Conservation (phyloP, 53 echinoderm and acorn worm species). For the Actinopyga echinites region DNA sequence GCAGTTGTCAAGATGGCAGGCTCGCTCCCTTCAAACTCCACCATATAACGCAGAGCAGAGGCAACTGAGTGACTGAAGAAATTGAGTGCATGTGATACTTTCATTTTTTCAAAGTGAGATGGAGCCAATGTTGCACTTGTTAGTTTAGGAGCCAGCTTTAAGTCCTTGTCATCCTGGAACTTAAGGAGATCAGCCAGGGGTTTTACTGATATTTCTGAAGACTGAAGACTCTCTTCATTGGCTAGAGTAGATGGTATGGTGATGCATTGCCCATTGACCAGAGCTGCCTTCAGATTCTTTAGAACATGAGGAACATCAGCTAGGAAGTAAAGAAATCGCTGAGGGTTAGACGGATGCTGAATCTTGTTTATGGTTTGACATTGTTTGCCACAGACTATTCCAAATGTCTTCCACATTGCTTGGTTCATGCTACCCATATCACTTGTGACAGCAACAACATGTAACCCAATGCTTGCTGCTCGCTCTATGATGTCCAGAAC, state of each 20-base stretch:
- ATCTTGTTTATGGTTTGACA: too few relatives aligned
- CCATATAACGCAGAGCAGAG: constrained; percentile 45
- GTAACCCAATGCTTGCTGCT: too few relatives aligned
- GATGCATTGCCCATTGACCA: background rate
- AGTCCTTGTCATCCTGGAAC: constrained; percentile 54
- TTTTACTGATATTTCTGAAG: constrained; percentile 3
- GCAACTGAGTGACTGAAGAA: constrained; percentile 62
- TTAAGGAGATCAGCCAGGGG: constrained; percentile 53
- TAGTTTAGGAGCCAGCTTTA: constrained; percentile 67
- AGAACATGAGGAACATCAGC: too few relatives aligned
- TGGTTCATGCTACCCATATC: too few relatives aligned
- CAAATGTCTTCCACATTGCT: too few relatives aligned
- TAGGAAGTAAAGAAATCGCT: too few relatives aligned
- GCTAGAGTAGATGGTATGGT: background rate
- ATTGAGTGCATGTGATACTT: constrained; percentile 58
- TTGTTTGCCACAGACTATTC: too few relatives aligned
- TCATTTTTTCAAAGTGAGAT: constrained; percentile 80
- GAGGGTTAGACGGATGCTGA: too few relatives aligned
- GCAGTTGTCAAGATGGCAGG: constrained; percentile 30
- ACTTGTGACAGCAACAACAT: too few relatives aligned
- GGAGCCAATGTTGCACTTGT: constrained; percentile 30
- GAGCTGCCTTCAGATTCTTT: constrained; percentile 70
- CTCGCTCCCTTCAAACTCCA: constrained; percentile 32
- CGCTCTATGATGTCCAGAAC: too few relatives aligned
- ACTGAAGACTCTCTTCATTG: background rate